phyloP scores from a whole-genome alignment of 2,113 vertebrate species.

The Melanerpes aurifrons region DNA sequence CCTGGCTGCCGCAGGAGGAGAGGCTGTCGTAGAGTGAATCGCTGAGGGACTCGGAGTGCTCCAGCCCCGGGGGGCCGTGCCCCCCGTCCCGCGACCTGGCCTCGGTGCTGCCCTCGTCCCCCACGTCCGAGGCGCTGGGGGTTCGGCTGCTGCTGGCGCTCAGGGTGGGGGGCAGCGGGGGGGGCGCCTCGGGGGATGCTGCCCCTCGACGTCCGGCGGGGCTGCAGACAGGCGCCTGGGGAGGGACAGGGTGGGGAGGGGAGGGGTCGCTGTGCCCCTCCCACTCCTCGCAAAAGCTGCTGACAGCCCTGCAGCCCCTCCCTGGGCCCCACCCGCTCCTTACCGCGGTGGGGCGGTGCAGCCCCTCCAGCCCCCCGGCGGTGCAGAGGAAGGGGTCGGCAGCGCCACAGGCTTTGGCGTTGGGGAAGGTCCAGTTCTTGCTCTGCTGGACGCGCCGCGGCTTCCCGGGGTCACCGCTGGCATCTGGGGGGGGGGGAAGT shows the following conservation, averaged over 20 bases:
- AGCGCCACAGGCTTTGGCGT: neutral
- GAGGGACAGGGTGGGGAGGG: neutral
- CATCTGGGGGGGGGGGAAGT: neutral
- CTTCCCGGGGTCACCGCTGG: neutral
- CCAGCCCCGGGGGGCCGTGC: constrained; percentile 84
- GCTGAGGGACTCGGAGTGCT: constrained; percentile 93
- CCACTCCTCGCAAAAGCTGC: too few relatives aligned
- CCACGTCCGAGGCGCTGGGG: constrained; percentile 87
- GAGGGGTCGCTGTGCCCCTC: neutral
- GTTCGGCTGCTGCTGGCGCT: constrained; percentile 79
- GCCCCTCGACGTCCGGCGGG: neutral
- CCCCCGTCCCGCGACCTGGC: constrained; percentile 80
- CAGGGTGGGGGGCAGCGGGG: constrained; percentile 73
- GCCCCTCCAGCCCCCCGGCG: too few relatives aligned
- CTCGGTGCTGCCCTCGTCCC: constrained; percentile 85
- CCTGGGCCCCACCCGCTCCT: constrained; percentile 7
- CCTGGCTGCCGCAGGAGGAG: constrained; percentile 95
- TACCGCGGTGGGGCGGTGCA: neutral
- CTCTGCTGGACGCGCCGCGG: neutral
- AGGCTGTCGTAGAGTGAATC: constrained; percentile 95
- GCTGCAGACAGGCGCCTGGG: neutral
- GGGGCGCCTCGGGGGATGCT: constrained; percentile 63
- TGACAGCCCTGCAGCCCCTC: neutral
- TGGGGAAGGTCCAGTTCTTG: neutral
- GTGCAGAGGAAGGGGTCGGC: neutral